Evolutionary conservation across 2,797 vertebrate species (phyloP).

Genomic region (Phylloscopus collybita): DNA sequence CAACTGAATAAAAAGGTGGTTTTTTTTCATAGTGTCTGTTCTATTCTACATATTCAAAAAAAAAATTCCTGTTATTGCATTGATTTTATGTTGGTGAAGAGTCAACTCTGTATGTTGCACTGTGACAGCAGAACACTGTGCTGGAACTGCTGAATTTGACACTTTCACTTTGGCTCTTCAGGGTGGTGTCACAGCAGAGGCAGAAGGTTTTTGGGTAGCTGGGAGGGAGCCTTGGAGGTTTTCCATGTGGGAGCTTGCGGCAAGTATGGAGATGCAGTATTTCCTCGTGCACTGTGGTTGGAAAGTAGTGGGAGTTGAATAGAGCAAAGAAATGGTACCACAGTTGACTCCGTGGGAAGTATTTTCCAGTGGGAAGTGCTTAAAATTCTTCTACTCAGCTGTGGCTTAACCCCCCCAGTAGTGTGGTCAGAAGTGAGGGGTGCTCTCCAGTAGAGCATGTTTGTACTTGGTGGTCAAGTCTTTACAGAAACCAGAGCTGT

Average conservation of each 20-base stretch:
- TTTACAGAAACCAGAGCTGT: background rate
- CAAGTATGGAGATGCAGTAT: background rate
- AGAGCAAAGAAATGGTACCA: background rate
- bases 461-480: background rate
- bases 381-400: background rate
- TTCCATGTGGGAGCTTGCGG: background rate
- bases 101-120: background rate
- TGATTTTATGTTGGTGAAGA: background rate
- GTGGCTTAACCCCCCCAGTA: accelerated
- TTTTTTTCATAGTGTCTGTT: constrained; percentile 68
- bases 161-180: background rate
- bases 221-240: background rate
- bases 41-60: constrained; percentile 22
- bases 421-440: background rate
- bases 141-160: background rate
- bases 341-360: background rate
- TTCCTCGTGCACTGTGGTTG: accelerated
- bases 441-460: background rate
- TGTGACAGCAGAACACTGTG: background rate
- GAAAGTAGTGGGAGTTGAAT: background rate
- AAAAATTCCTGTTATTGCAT: background rate
- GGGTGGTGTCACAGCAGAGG: background rate
- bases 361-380: background rate
- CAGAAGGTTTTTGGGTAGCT: background rate
- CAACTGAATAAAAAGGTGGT: constrained; percentile 64